Conservation (phyloP, 1,140 invertebrate genomes). For the Parapsyche elsis region DNA sequence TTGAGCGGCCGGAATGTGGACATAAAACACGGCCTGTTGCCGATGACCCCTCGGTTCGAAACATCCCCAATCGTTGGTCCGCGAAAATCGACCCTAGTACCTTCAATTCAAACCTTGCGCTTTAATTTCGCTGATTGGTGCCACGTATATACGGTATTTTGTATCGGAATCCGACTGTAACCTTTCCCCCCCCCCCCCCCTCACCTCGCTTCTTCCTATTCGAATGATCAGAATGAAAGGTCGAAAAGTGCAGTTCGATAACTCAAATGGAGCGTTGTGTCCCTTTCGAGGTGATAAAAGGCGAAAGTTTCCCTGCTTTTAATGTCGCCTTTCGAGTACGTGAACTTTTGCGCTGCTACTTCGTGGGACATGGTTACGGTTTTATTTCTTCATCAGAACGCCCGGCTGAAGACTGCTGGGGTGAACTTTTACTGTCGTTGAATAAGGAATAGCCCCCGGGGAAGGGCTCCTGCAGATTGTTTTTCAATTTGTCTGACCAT, state of each 20-base stretch:
- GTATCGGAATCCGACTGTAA: too few species aligned
- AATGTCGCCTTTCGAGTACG: neutral
- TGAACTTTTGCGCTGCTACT: neutral
- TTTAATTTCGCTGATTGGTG: too few species aligned
- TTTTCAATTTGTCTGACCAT: conserved; percentile 57
- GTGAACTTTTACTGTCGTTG: conserved; percentile 51
- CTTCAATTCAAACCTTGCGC: too few species aligned
- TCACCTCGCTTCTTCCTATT: too few species aligned
- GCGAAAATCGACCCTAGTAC: neutral
- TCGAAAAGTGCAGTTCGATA: too few species aligned
- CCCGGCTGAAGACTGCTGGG: neutral
- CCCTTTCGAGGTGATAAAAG: neutral
- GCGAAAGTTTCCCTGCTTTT: neutral
- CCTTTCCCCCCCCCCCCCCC: too few species aligned
- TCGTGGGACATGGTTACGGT: neutral
- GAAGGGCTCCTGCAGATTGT: conserved; percentile 54
- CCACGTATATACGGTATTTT: too few species aligned
- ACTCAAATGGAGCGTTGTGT: too few species aligned
- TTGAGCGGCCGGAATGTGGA: conserved; percentile 50
- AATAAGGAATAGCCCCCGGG: conserved; percentile 51
- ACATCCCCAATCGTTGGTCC: neutral
- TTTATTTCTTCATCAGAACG: conserved; percentile 39
- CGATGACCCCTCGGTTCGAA: neutral
- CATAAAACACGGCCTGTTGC: conserved; percentile 54
- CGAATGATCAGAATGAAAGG: too few species aligned